Evolutionary conservation across 2,888 invertebrate species (phyloP).

Genomic region (Agrotis ipsilon): DNA sequence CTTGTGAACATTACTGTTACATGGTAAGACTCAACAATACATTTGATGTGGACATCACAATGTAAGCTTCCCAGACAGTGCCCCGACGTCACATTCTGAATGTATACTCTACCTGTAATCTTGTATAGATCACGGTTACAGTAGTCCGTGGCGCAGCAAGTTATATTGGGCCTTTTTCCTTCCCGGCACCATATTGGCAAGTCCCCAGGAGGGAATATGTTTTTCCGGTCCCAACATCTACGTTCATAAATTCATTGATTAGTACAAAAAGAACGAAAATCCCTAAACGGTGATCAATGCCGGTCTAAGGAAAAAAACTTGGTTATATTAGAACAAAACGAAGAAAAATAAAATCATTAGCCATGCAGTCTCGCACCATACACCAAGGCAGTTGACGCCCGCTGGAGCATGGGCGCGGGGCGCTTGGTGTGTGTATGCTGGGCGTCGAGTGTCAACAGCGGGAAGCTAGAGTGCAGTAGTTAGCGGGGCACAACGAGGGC

Average conservation of each 20-base stretch:
- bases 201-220: conserved; percentile 91
- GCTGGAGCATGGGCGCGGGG: conserved; percentile 52
- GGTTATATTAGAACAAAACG: conserved; percentile 81
- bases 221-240: conserved; percentile 92
- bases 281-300: conserved; percentile 86
- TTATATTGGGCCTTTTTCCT: conserved; percentile 80
- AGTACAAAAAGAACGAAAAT: conserved; percentile 67
- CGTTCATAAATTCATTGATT: conserved; percentile 81
- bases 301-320: conserved; percentile 85
- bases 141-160: conserved; percentile 94
- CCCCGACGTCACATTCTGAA: conserved; percentile 80
- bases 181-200: conserved; percentile 92
- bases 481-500: conserved; percentile 77
- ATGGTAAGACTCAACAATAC: conserved; percentile 70
- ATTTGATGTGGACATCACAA: conserved; percentile 84
- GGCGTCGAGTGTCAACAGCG: conserved; percentile 65
- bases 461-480: conserved; percentile 75
- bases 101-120: conserved; percentile 81
- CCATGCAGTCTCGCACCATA: conserved; percentile 86
- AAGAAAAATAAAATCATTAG: conserved; percentile 73
- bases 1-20: conserved; percentile 57
- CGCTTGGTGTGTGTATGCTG: conserved; percentile 62
- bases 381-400: conserved; percentile 74
- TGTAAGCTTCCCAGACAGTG: conserved; percentile 81
- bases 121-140: conserved; percentile 91